Percentiles rank a stretch among this genome's conserved stretches.
Conservation (phyloP, 2,797 vertebrate genomes). For the Clarias fuscus region DNA sequence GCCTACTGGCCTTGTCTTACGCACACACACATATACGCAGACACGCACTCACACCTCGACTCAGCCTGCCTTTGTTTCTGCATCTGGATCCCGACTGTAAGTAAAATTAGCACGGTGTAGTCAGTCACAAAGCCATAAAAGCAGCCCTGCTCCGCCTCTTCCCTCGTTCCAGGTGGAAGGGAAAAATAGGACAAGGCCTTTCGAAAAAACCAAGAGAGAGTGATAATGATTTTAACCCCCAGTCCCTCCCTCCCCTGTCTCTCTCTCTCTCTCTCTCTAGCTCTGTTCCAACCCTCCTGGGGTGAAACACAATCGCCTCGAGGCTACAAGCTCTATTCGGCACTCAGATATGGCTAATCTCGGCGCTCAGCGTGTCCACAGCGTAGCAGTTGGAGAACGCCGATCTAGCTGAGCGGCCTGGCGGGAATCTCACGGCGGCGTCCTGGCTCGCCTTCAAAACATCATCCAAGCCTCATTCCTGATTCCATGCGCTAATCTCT, state of each 20-base stretch:
- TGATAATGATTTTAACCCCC: constrained; percentile 29
- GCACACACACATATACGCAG: constrained; percentile 20
- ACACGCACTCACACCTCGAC: constrained; percentile 17
- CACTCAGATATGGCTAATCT: constrained; percentile 49
- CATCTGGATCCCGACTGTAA: constrained; percentile 52
- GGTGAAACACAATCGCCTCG: constrained; percentile 61
- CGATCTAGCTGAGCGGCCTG: constrained; percentile 25
- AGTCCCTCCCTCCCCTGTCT: constrained; percentile 23
- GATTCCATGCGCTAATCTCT: neutral
- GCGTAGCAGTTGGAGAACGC: constrained; percentile 25
- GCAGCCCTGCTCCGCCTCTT: constrained; percentile 16
- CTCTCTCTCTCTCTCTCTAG: neutral
- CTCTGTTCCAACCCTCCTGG: constrained; percentile 46
- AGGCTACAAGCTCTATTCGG: constrained; percentile 62
- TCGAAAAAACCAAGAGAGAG: neutral
- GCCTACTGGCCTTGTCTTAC: constrained; percentile 20
- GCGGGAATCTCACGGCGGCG: neutral
- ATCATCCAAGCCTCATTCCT: neutral
- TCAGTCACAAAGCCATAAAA: constrained; percentile 48
- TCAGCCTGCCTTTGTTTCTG: constrained; percentile 54
- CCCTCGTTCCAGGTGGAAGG: constrained; percentile 41
- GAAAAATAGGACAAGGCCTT: constrained; percentile 30
- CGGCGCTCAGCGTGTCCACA: constrained; percentile 29
- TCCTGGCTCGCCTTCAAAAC: neutral
- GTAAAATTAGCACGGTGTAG: constrained; percentile 53